Conservation (phyloP, 2,113 vertebrate species). For the Eclectus roratus region DNA sequence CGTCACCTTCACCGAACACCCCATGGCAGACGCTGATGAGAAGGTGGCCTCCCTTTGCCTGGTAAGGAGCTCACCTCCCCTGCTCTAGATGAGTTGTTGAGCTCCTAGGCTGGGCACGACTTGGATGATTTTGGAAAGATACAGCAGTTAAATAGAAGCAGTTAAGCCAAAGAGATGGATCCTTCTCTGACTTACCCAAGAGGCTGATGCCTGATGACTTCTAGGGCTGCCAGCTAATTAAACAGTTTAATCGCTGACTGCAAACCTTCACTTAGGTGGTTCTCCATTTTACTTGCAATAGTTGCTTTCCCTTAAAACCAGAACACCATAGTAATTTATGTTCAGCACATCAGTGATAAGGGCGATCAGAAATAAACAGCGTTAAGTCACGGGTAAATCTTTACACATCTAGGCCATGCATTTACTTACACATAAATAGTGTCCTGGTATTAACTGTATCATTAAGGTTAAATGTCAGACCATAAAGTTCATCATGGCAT, state of each 20-base stretch:
- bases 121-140: not conserved
- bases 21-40: slow-evolving; percentile 89
- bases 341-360: not conserved
- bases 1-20: slow-evolving; percentile 89
- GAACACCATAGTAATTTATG: not conserved
- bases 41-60: slow-evolving; percentile 91
- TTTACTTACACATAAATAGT: not conserved
- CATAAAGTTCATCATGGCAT: not conserved
- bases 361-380: not conserved
- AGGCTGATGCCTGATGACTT: not conserved
- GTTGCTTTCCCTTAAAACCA: not conserved
- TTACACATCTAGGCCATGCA: accelerated
- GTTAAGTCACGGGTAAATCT: no score
- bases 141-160: not conserved
- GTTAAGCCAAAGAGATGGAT: not conserved
- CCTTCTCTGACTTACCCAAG: not conserved
- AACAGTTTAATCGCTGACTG: not conserved
- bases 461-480: not conserved
- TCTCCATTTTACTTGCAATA: not conserved
- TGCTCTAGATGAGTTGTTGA: not conserved
- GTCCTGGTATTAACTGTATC: not conserved
- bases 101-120: accelerated
- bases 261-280: not conserved
- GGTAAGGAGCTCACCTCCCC: slow-evolving; percentile 54
- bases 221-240: not conserved